A percentile compares a stretch with the other conserved stretches of the same genome.
Evolutionary conservation across 2,797 vertebrate species (phyloP).

Genomic region (Tenualosa ilisha): DNA sequence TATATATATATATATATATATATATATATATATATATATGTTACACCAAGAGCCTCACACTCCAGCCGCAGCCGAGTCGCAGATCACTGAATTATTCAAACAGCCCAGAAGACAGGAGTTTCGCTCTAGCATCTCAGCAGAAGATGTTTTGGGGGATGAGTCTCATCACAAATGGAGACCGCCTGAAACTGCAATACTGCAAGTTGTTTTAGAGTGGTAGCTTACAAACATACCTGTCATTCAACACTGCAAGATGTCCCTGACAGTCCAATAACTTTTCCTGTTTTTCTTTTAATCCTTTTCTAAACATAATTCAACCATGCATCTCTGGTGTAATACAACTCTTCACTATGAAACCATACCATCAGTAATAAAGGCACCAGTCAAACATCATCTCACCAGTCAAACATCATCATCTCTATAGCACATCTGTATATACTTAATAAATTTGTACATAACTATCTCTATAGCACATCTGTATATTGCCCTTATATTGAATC

Average conservation of each 20-base stretch:
- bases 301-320: background rate
- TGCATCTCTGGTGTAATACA: background rate
- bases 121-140: background rate
- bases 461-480: too few relatives aligned
- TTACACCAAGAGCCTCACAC: background rate
- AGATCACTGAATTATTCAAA: constrained; percentile 73
- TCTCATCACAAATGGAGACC: constrained; percentile 45
- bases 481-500: too few relatives aligned
- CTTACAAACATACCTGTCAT: constrained; percentile 32
- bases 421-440: too few relatives aligned
- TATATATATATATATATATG: too few relatives aligned
- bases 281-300: background rate
- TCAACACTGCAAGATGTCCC: too few relatives aligned
- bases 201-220: background rate
- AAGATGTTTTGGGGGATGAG: background rate
- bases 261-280: background rate
- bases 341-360: constrained; percentile 37
- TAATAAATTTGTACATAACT: too few relatives aligned
- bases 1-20: too few relatives aligned
- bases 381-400: too few relatives aligned
- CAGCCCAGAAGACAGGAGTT: constrained; percentile 54
- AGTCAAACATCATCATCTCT: too few relatives aligned
- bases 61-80: constrained; percentile 50
- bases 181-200: constrained; percentile 22
- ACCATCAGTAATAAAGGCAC: constrained; percentile 33